These are phyloP conservation scores for Melospiza georgiana DNA, from an alignment of 2,113 vertebrate species.

Conservation along the genomic window DNA sequence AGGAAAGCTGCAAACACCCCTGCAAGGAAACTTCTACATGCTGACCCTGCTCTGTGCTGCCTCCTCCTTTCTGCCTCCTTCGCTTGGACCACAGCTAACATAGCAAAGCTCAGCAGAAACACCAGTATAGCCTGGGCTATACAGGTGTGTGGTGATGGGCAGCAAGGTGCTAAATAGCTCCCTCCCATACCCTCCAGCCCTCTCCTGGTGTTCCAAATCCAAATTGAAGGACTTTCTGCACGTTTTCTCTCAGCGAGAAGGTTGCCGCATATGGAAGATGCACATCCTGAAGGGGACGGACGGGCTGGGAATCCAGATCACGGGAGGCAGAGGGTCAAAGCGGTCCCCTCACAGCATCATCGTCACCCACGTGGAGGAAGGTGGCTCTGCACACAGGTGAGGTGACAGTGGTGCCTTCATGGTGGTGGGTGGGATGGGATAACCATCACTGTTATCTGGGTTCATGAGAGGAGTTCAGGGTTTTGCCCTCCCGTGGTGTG, in stretches of 20 bases:
- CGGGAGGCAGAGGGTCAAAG: conserved; percentile 92
- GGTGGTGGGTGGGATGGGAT: neutral
- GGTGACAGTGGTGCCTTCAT: neutral
- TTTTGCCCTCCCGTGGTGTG: rapidly evolving
- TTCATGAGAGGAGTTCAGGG: neutral
- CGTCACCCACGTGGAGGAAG: conserved; percentile 90
- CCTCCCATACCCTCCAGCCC: neutral
- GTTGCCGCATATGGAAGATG: conserved; percentile 96
- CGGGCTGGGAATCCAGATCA: conserved; percentile 94
- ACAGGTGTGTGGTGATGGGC: conserved; percentile 10
- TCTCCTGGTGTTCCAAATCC: conserved; percentile 4
- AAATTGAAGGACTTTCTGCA: conserved; percentile 62
- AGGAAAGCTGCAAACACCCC: neutral
- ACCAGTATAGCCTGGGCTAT: neutral
- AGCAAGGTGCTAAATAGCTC: neutral
- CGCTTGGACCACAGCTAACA: conserved; percentile 38
- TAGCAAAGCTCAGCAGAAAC: neutral
- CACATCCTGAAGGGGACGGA: conserved; percentile 91
- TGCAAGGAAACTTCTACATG: neutral
- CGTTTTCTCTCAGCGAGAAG: conserved; percentile 82
- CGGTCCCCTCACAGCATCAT: conserved; percentile 92
- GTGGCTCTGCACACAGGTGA: conserved; percentile 92
- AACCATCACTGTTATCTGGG: neutral
- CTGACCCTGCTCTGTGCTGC: conserved; percentile 29
- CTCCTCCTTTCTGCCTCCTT: conserved; percentile 37